Evolutionary conservation across 2,113 vertebrate genomes (phyloP).

Genomic region (Xiphophorus couchianus): DNA sequence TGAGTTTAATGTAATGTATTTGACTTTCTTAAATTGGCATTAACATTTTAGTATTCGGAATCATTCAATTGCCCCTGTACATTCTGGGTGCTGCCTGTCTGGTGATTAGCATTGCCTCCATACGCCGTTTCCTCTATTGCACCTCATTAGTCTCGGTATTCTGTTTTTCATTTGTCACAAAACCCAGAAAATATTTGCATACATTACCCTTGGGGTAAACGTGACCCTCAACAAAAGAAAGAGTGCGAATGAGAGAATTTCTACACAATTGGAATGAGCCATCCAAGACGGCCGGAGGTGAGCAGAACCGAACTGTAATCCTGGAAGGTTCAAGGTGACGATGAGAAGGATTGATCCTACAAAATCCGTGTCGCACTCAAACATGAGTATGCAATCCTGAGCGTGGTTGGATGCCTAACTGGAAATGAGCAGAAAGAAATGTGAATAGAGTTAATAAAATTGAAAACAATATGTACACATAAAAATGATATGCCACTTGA

Average conservation of each 20-base stretch:
- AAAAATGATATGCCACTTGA: background rate
- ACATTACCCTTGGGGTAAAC: background rate
- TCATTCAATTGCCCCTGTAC: background rate
- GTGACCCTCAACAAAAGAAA: background rate
- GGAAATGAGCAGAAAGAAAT: background rate
- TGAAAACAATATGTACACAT: no score
- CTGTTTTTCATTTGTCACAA: background rate
- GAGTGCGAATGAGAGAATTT: background rate
- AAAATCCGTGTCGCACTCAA: background rate
- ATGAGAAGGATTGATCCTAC: no score
- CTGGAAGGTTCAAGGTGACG: no score
- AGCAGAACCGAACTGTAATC: background rate
- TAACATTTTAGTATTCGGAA: background rate
- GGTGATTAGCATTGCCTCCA: no score
- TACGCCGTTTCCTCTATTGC: background rate
- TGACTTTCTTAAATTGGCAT: background rate
- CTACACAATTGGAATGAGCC: background rate
- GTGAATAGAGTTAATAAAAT: background rate
- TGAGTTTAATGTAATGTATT: background rate
- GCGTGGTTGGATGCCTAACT: background rate
- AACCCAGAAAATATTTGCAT: background rate
- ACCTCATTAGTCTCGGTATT: background rate
- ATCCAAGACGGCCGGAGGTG: background rate
- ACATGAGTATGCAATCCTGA: background rate
- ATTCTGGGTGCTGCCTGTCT: background rate